phyloP scores from a whole-genome alignment of 2,797 vertebrate species.

The Enoplosus armatus region DNA sequence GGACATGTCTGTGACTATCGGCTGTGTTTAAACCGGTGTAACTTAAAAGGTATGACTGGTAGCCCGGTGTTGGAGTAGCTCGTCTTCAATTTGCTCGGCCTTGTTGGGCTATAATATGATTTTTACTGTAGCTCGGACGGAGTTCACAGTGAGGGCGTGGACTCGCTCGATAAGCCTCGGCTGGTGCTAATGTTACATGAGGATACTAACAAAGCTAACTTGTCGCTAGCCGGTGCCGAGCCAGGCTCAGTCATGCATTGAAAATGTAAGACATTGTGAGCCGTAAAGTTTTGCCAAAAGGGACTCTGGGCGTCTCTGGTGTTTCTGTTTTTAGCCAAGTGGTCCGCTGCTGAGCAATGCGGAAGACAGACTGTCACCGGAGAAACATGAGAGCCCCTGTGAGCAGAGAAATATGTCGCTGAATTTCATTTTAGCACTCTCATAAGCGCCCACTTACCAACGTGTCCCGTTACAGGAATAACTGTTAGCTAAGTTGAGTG shows the following conservation, averaged over 20 bases:
- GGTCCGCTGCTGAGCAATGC: conserved; percentile 73
- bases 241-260: not conserved
- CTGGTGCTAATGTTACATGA: conserved; percentile 49
- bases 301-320: conserved; percentile 52
- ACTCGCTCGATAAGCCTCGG: conserved; percentile 62
- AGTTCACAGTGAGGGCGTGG: conserved; percentile 84
- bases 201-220: conserved; percentile 52
- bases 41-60: conserved; percentile 5
- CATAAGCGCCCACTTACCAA: not conserved
- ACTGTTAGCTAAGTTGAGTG: not conserved
- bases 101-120: conserved; percentile 62
- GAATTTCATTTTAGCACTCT: not conserved
- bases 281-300: conserved; percentile 35
- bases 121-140: conserved; percentile 70
- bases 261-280: conserved; percentile 22
- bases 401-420: conserved; percentile 46
- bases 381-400: conserved; percentile 46
- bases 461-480: not conserved
- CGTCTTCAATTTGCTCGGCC: conserved; percentile 65
- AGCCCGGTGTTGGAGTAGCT: conserved; percentile 25
- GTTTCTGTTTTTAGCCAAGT: conserved; percentile 64
- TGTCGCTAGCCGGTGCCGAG: conserved; percentile 40
- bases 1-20: not conserved
- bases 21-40: not conserved
- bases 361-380: conserved; percentile 76